Conservation (phyloP, 2,888 invertebrate genomes). For the Mamestra brassicae region DNA sequence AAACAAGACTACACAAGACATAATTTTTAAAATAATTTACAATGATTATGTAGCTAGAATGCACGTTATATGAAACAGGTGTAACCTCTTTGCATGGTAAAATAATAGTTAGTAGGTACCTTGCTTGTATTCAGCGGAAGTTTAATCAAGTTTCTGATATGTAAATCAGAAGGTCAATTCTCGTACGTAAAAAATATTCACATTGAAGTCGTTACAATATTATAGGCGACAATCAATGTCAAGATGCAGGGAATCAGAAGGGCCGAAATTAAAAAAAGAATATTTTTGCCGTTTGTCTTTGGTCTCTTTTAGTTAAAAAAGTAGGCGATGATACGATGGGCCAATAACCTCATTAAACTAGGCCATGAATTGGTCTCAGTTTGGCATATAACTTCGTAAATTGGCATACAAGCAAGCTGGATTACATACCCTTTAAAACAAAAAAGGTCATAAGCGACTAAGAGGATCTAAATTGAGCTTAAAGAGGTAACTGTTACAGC, state of each 20-base stretch:
- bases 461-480: background rate
- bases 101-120: background rate
- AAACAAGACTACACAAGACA: background rate
- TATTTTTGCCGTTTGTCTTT: too few relatives aligned
- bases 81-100: slow-evolving; percentile 1
- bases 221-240: too few relatives aligned
- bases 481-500: slow-evolving; percentile 35
- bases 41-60: slow-evolving; percentile 31
- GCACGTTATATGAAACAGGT: slow-evolving; percentile 18
- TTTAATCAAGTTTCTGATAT: background rate
- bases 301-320: background rate
- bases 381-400: background rate
- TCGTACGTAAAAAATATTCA: background rate
- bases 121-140: background rate
- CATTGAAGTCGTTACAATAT: too few relatives aligned
- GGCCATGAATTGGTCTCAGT: background rate
- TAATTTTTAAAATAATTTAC: slow-evolving; percentile 31
- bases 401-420: background rate
- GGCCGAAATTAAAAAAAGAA: too few relatives aligned
- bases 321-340: too few relatives aligned
- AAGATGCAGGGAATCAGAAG: too few relatives aligned
- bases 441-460: background rate
- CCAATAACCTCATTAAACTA: background rate
- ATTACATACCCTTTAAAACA: background rate
- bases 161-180: background rate